These are phyloP conservation scores for Heteromurus nitidus DNA, from an alignment of 2,888 invertebrate genomes.

Conservation along the genomic window DNA sequence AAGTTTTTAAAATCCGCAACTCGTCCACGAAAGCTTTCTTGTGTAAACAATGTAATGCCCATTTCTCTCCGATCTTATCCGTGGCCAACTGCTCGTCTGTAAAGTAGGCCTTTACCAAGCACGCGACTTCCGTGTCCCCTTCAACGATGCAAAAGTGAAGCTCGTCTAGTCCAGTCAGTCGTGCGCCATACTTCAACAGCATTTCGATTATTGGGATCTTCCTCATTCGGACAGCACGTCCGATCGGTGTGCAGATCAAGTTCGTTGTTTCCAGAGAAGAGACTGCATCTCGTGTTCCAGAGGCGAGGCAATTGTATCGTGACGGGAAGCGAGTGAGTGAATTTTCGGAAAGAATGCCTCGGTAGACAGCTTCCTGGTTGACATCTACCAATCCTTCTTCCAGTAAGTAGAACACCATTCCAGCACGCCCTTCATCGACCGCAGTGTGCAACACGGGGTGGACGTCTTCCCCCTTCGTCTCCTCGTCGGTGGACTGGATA, in stretches of 20 bases:
- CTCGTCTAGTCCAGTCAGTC: conserved; percentile 22
- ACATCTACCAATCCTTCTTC: background rate
- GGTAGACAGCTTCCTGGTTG: conserved; percentile 28
- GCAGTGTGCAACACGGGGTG: conserved; percentile 33
- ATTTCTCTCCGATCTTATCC: conserved; percentile 26
- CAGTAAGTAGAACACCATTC: conserved; percentile 31
- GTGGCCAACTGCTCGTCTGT: background rate
- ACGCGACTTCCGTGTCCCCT: conserved; percentile 50
- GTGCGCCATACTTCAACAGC: conserved; percentile 11
- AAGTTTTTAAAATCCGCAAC: background rate
- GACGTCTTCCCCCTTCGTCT: background rate
- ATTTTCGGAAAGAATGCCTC: conserved; percentile 5
- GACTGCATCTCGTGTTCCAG: background rate
- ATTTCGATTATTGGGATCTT: conserved; percentile 24
- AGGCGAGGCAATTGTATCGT: conserved; percentile 33
- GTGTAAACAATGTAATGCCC: conserved; percentile 43
- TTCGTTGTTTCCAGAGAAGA: background rate
- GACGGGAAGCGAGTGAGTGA: conserved; percentile 22
- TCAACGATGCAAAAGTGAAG: conserved; percentile 44
- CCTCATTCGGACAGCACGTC: conserved; percentile 49
- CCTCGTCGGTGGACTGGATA: background rate
- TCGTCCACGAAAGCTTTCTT: conserved; percentile 31
- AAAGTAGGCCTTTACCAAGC: conserved; percentile 5
- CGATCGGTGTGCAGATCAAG: conserved; percentile 26
- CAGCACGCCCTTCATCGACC: conserved; percentile 41